A percentile compares a stretch with the other conserved stretches of the same genome.
These are phyloP conservation scores for Zoanthus sociatus DNA, from an alignment of 92 coral and sea anemone genomes.

Conservation along the genomic window DNA sequence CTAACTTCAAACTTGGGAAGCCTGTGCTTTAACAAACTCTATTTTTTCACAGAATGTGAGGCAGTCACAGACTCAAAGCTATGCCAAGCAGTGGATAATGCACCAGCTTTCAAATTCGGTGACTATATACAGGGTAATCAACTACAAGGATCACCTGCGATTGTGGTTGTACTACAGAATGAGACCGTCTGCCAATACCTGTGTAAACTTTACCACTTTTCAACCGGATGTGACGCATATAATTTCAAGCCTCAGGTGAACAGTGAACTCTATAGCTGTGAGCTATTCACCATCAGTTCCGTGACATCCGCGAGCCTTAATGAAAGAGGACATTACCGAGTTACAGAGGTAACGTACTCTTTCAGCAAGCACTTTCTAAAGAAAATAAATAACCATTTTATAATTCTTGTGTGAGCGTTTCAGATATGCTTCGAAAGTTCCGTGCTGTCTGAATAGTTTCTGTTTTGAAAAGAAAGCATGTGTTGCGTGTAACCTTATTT, in stretches of 20 bases:
- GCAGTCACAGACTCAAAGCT: neutral
- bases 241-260: neutral
- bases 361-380: neutral
- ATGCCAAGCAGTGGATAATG: neutral
- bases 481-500: too few species aligned
- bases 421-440: too few species aligned
- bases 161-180: neutral
- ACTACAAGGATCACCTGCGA: constrained; percentile 19
- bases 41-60: neutral
- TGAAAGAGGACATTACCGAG: neutral
- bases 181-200: constrained; percentile 9
- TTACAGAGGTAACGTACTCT: neutral
- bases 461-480: too few species aligned
- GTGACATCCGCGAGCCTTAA: neutral
- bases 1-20: too few species aligned
- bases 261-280: neutral
- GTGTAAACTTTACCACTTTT: neutral
- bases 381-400: neutral
- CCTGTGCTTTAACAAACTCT: neutral
- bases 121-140: constrained; percentile 13
- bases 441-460: too few species aligned
- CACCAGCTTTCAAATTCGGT: neutral
- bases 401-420: too few species aligned
- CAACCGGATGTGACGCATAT: constrained; percentile 21
- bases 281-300: neutral